These are phyloP conservation scores for Raja brachyura DNA, from an alignment of 2,113 vertebrate species.

Conservation along the genomic window DNA sequence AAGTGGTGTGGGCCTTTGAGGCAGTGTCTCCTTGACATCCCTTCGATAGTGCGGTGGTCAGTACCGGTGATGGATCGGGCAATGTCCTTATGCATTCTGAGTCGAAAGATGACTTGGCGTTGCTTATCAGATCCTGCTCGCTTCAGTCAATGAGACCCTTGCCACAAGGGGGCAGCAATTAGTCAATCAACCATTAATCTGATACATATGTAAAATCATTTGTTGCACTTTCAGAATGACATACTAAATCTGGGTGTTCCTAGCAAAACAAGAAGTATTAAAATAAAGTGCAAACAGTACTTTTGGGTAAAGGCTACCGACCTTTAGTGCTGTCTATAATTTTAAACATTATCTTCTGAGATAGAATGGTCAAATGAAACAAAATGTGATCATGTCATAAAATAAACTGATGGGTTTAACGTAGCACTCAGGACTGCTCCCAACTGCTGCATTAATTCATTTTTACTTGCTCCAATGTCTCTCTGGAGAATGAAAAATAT, in stretches of 20 bases:
- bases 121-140: not conserved
- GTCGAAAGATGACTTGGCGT: not conserved
- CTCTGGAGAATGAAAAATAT: not conserved
- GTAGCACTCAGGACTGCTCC: not conserved
- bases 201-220: not conserved
- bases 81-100: not conserved
- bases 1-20: no score
- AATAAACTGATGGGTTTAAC: not conserved
- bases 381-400: not conserved
- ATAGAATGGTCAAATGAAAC: not conserved
- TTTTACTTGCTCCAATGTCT: not conserved
- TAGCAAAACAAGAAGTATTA: not conserved
- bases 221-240: not conserved
- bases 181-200: conserved; percentile 33
- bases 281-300: not conserved
- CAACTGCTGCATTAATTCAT: not conserved
- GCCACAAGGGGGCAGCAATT: conserved; percentile 36
- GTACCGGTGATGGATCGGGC: no score
- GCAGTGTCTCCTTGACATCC: no score
- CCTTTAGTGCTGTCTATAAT: not conserved
- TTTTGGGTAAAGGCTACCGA: not conserved
- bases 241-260: not conserved
- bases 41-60: no score
- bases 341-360: not conserved
- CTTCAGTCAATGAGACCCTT: not conserved